phyloP scores from a whole-genome alignment of 2,888 invertebrate species.

The Heliconius aoede region DNA sequence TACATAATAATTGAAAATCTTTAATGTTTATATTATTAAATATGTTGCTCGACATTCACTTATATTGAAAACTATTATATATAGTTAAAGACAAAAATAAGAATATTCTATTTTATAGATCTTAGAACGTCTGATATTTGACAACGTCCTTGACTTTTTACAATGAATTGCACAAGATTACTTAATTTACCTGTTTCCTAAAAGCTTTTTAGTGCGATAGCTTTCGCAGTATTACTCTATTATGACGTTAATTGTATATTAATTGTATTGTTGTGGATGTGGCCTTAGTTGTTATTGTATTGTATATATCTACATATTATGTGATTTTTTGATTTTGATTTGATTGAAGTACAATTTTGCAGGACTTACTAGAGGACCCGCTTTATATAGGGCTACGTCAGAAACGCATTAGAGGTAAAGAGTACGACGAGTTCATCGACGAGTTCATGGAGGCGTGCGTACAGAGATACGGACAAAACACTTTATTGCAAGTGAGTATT shows the following conservation, averaged over 20 bases:
- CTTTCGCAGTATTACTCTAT: constrained; percentile 8
- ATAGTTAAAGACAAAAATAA: not conserved
- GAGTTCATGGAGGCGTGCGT: constrained; percentile 98
- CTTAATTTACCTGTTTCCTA: not conserved
- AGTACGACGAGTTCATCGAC: constrained; percentile 96
- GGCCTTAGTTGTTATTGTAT: not conserved
- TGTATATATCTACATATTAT: not conserved
- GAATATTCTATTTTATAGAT: not conserved
- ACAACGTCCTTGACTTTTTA: constrained; percentile 9
- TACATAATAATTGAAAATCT: not conserved
- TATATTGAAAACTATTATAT: not conserved
- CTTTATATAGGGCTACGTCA: constrained; percentile 96
- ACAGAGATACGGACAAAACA: constrained; percentile 92
- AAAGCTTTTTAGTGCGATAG: constrained; percentile 20
- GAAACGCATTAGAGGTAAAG: constrained; percentile 90
- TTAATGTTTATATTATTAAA: not conserved
- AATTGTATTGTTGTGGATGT: not conserved
- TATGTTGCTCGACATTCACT: not conserved
- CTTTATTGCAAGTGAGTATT: constrained; percentile 86
- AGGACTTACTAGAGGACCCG: constrained; percentile 95
- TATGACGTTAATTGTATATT: not conserved
- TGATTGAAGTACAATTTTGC: constrained; percentile 53
- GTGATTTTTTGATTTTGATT: too few species aligned
- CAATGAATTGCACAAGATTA: constrained; percentile 1
- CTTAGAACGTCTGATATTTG: constrained; percentile 9